These are phyloP conservation scores for Scopus umbretta DNA, from an alignment of 2,113 vertebrate species.

Conservation along the genomic window DNA sequence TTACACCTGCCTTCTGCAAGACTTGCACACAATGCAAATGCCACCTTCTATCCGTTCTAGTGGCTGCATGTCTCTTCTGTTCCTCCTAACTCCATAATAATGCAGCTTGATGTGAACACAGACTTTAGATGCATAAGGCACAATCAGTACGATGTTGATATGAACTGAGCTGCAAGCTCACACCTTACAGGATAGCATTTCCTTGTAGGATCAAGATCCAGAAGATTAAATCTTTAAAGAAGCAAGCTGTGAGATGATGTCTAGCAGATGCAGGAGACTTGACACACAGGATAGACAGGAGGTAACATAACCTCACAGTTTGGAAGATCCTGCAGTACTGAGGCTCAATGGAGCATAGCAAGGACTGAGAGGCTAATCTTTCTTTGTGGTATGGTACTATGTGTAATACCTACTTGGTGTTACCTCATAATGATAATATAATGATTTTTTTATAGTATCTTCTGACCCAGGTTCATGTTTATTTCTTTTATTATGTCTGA, in stretches of 20 bases:
- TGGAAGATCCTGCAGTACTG: not conserved
- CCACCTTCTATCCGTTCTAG: not conserved
- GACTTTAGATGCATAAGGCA: not conserved
- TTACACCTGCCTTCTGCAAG: not conserved
- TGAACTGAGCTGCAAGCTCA: not conserved
- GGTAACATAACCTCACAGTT: not conserved
- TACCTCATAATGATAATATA: not conserved
- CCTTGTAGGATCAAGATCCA: not conserved
- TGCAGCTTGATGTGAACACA: not conserved
- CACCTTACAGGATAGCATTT: not conserved
- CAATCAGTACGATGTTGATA: not conserved
- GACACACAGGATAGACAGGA: not conserved
- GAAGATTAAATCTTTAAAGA: not conserved
- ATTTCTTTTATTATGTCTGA: not conserved
- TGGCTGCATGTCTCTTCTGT: not conserved
- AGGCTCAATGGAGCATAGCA: not conserved
- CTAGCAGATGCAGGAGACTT: not conserved
- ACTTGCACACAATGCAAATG: not conserved
- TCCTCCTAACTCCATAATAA: not conserved
- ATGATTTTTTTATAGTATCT: not conserved
- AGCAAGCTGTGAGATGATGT: not conserved
- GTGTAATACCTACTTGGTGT: not conserved
- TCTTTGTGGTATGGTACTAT: not conserved
- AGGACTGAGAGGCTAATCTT: not conserved
- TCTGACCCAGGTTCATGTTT: not conserved